Conservation (phyloP, 2,113 vertebrate genomes). For the Agapornis roseicollis region DNA sequence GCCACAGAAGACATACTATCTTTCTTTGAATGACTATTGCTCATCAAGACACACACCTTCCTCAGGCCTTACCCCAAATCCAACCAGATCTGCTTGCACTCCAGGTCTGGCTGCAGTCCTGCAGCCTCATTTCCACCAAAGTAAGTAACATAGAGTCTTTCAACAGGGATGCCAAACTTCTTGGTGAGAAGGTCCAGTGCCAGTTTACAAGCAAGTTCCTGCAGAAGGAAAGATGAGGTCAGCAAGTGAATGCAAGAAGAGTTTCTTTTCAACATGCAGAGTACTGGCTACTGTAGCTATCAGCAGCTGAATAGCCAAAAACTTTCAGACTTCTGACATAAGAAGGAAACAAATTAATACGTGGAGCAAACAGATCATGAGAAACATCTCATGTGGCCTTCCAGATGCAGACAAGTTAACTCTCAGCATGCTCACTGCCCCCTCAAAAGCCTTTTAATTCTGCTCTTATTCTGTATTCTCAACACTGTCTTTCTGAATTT, state of each 20-base stretch:
- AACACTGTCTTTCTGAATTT: background rate
- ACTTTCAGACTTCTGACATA: background rate
- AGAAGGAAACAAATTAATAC: background rate
- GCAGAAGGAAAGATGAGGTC: background rate
- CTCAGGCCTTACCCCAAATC: conserved; percentile 84
- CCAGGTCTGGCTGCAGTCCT: conserved; percentile 91
- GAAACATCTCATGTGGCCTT: background rate
- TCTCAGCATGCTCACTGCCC: background rate
- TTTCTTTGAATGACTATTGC: background rate
- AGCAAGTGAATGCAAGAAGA: background rate
- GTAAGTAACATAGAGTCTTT: conserved; percentile 96
- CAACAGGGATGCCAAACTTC: conserved; percentile 92
- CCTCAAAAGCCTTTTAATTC: background rate
- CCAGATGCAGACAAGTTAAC: background rate
- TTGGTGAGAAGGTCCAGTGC: conserved; percentile 92
- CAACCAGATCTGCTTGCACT: conserved; percentile 98
- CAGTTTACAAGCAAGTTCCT: conserved; percentile 95
- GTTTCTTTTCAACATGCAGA: background rate
- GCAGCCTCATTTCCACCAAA: conserved; percentile 89
- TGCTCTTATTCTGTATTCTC: background rate
- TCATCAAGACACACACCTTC: background rate
- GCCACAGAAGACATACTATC: background rate
- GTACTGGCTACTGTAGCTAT: background rate
- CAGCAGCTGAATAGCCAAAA: background rate
- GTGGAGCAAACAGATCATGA: background rate